Conservation (phyloP, 2,888 invertebrate genomes). For the Drosophila mimetica region DNA sequence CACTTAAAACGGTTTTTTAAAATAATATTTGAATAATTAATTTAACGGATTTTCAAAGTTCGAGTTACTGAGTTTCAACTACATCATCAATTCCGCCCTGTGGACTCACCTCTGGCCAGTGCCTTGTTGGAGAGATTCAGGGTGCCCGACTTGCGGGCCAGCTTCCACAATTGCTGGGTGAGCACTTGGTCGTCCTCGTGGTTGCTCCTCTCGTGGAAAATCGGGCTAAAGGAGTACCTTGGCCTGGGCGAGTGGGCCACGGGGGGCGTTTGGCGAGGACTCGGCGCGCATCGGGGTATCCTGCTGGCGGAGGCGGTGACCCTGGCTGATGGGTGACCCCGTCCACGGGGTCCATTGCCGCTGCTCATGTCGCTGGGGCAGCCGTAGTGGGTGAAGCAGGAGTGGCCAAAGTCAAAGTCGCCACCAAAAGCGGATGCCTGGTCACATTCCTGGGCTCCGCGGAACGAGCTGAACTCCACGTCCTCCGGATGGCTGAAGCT, state of each 20-base stretch:
- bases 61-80: not conserved
- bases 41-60: constrained; percentile 1
- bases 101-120: constrained; percentile 88
- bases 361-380: constrained; percentile 43
- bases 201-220: constrained; percentile 88
- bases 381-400: constrained; percentile 44
- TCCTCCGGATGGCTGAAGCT: constrained; percentile 6
- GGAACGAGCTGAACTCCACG: constrained; percentile 1
- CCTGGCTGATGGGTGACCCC: not conserved
- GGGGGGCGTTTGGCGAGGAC: constrained; percentile 42
- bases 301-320: constrained; percentile 33
- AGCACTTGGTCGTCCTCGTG: constrained; percentile 88
- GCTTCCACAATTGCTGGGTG: constrained; percentile 89
- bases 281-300: constrained; percentile 52
- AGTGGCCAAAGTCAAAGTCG: constrained; percentile 7
- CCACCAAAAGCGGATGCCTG: constrained; percentile 10
- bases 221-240: constrained; percentile 83
- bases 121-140: constrained; percentile 91
- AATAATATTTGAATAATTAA: not conserved
- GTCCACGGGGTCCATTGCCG: not conserved
- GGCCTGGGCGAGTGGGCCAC: constrained; percentile 58
- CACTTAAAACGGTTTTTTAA: too few species aligned
- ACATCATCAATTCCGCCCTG: not conserved
- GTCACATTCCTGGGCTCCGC: constrained; percentile 22
- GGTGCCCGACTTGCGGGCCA: constrained; percentile 92